Percentiles rank a stretch among this genome's conserved stretches.
Conservation (phyloP, 1,140 invertebrate genomes). For the Drosophila paulistorum region DNA sequence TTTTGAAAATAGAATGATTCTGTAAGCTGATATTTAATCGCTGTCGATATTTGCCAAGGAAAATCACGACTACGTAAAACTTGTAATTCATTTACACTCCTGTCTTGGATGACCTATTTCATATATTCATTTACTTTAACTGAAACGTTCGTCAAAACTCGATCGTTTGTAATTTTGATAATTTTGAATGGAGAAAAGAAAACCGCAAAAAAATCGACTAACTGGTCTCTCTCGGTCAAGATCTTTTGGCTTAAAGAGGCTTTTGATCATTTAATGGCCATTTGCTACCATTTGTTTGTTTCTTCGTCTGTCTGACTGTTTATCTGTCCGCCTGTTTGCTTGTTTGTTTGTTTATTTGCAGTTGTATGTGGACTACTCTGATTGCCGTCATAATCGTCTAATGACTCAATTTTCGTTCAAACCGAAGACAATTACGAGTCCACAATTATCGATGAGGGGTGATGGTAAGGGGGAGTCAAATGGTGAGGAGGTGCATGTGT, state of each 20-base stretch:
- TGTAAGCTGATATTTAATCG: no score
- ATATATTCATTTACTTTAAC: no score
- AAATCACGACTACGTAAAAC: no score
- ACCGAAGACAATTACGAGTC: conserved; percentile 63
- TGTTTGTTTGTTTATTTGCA: conserved; percentile 49
- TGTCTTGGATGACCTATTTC: no score
- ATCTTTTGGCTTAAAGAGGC: conserved; percentile 13
- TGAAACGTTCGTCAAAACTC: no score
- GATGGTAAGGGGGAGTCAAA: not conserved
- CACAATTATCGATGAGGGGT: conserved; percentile 63
- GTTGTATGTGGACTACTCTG: conserved; percentile 14
- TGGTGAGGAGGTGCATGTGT: not conserved
- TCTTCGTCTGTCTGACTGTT: not conserved
- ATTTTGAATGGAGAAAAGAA: not conserved
- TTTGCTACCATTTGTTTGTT: conserved; percentile 25
- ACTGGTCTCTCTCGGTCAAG: conserved; percentile 33
- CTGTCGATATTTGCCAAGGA: no score
- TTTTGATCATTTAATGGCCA: conserved; percentile 16
- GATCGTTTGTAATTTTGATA: no score
- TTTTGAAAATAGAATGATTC: no score
- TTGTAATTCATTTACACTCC: no score
- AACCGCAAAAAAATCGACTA: conserved; percentile 11
- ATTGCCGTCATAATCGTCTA: conserved; percentile 52
- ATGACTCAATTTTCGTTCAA: conserved; percentile 73
- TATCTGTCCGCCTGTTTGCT: conserved; percentile 11